Conservation (phyloP, 23 tunicate species). For the Aplidium turbinatum region DNA sequence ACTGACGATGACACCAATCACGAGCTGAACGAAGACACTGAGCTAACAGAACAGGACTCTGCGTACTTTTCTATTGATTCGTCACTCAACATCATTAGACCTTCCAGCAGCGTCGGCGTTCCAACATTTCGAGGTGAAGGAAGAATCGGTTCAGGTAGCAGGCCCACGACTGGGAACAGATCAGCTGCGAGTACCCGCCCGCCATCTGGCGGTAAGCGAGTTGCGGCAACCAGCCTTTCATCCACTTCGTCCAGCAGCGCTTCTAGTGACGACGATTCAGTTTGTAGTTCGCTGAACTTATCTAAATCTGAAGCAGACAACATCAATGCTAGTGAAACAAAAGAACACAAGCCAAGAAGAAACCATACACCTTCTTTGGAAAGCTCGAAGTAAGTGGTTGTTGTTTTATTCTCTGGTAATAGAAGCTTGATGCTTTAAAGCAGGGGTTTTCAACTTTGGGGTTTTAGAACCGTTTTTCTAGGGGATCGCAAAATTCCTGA, state of each 20-base stretch:
- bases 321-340: not conserved
- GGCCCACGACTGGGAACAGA: conserved; percentile 33
- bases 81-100: conserved; percentile 42
- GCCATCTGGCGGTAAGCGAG: conserved; percentile 81
- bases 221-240: conserved; percentile 71
- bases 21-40: not conserved
- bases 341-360: not conserved
- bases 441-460: too few species aligned
- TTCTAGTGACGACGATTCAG: conserved; percentile 54
- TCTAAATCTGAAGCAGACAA: not conserved
- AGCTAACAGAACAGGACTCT: conserved; percentile 53
- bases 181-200: conserved; percentile 64
- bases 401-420: too few species aligned
- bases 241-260: conserved; percentile 57
- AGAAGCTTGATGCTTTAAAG: too few species aligned
- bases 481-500: too few species aligned
- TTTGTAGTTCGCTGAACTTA: conserved; percentile 25
- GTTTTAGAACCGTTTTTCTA: too few species aligned
- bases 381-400: conserved; percentile 8
- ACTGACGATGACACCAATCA: not conserved
- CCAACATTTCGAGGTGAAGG: conserved; percentile 21
- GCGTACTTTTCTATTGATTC: conserved; percentile 68
- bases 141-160: conserved; percentile 18
- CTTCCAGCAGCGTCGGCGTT: conserved; percentile 24
- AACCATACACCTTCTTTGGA: conserved; percentile 2